Percentiles rank a stretch among this genome's conserved stretches.
These are phyloP conservation scores for Drosophila mojavensis DNA, from an alignment of 1,140 invertebrate species.

Conservation along the genomic window DNA sequence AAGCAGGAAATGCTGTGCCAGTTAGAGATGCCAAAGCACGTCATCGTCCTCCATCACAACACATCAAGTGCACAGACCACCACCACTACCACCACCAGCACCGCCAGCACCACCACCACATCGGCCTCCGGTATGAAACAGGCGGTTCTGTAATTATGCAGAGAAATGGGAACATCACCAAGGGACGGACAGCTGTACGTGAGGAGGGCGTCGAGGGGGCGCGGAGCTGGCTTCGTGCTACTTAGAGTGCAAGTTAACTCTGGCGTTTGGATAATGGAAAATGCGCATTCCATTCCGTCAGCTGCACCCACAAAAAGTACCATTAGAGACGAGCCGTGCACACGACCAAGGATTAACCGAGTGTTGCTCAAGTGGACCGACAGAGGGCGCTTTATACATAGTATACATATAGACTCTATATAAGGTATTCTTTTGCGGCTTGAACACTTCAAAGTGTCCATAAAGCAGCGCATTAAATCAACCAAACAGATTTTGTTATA, in stretches of 20 bases:
- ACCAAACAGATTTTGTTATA: slow-evolving; percentile 23
- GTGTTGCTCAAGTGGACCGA: slow-evolving; percentile 51
- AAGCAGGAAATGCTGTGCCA: slow-evolving; percentile 73
- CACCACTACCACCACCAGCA: background rate
- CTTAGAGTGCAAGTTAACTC: slow-evolving; percentile 60
- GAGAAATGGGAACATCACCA: slow-evolving; percentile 61
- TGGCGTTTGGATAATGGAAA: slow-evolving; percentile 54
- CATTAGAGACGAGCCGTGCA: slow-evolving; percentile 41
- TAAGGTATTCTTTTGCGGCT: slow-evolving; percentile 31
- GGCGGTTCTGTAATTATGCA: slow-evolving; percentile 62
- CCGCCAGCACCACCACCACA: background rate
- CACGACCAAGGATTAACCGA: slow-evolving; percentile 65
- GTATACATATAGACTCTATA: background rate
- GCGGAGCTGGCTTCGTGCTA: slow-evolving; percentile 47
- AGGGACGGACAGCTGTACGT: slow-evolving; percentile 9
- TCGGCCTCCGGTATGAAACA: background rate
- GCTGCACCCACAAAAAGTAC: slow-evolving; percentile 59
- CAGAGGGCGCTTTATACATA: slow-evolving; percentile 1
- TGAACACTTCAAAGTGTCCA: slow-evolving; percentile 33
- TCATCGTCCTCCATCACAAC: slow-evolving; percentile 59
- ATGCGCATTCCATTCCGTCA: slow-evolving; percentile 75
- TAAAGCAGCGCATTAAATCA: slow-evolving; percentile 23
- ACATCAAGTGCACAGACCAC: slow-evolving; percentile 23
- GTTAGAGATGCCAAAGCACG: slow-evolving; percentile 69
- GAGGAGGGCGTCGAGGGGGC: background rate